Percentiles rank a stretch among this genome's conserved stretches.
phyloP scores from a whole-genome alignment of 2,113 vertebrate species.

The Lophura nycthemera region DNA sequence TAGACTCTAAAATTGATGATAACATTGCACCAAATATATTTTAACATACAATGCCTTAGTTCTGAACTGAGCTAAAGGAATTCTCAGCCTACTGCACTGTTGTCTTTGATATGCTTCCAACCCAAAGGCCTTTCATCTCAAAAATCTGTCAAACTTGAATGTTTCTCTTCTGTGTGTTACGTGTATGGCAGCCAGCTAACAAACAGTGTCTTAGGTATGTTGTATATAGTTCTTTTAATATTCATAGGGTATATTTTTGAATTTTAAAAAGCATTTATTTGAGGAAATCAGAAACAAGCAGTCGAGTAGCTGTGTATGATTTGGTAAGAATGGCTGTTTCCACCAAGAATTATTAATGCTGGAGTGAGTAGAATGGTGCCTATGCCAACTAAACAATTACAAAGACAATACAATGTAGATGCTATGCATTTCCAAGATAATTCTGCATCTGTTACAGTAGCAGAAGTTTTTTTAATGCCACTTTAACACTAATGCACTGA shows the following conservation, averaged over 20 bases:
- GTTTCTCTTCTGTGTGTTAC: slow-evolving; percentile 77
- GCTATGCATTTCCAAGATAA: slow-evolving; percentile 85
- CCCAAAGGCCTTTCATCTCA: slow-evolving; percentile 87
- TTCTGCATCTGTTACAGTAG: slow-evolving; percentile 83
- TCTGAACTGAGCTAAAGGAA: slow-evolving; percentile 80
- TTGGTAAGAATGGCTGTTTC: slow-evolving; percentile 72
- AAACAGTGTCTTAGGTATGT: slow-evolving; percentile 78
- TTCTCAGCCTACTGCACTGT: slow-evolving; percentile 81
- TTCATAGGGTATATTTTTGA: slow-evolving; percentile 85
- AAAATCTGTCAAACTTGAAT: slow-evolving; percentile 84
- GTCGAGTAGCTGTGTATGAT: slow-evolving; percentile 72
- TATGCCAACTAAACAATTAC: slow-evolving; percentile 75
- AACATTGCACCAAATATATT: slow-evolving; percentile 82
- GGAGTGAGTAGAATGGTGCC: slow-evolving; percentile 82
- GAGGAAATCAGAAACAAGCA: slow-evolving; percentile 73
- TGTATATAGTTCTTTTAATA: slow-evolving; percentile 84
- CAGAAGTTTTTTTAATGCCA: slow-evolving; percentile 84
- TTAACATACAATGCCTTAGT: slow-evolving; percentile 84
- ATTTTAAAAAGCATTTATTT: slow-evolving; percentile 80
- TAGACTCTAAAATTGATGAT: slow-evolving; percentile 70
- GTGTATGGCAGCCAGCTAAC: slow-evolving; percentile 76
- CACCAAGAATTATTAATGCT: slow-evolving; percentile 77
- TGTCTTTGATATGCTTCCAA: slow-evolving; percentile 86
- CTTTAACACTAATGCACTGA: slow-evolving; percentile 88
- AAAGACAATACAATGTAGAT: slow-evolving; percentile 79